A percentile compares a stretch with the other conserved stretches of the same genome.
Evolutionary conservation across 2,888 invertebrate genomes (phyloP).

Genomic region (Aphodius granarius): DNA sequence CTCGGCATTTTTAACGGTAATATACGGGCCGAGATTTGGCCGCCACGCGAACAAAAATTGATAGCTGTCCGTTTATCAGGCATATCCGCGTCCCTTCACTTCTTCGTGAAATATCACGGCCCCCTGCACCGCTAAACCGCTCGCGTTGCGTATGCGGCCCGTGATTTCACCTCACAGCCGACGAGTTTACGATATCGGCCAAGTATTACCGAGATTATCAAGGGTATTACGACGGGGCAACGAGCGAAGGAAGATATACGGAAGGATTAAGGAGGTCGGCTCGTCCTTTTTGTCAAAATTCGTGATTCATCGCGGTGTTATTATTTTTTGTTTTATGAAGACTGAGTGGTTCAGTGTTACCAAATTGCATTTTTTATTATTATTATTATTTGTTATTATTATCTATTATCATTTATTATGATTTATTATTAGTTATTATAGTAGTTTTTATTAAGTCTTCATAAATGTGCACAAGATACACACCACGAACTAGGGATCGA

Average conservation of each 20-base stretch:
- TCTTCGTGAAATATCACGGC: constrained; percentile 45
- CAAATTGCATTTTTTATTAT: no score
- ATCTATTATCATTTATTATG: no score
- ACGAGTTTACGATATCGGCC: constrained; percentile 34
- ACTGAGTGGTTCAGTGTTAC: no score
- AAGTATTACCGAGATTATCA: constrained; percentile 34
- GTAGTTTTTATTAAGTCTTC: no score
- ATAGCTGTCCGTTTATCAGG: constrained; percentile 45
- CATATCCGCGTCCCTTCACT: constrained; percentile 46
- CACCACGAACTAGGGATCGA: no score
- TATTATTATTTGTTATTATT: no score
- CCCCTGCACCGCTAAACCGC: constrained; percentile 18
- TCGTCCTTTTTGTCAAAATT: neutral
- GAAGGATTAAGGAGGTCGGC: neutral
- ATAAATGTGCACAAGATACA: no score
- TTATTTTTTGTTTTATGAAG: no score
- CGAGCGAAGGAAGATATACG: neutral
- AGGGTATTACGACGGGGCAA: constrained; percentile 25
- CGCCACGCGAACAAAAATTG: constrained; percentile 41
- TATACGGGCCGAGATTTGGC: constrained; percentile 27
- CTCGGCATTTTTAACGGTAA: constrained; percentile 29
- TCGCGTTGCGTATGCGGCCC: constrained; percentile 8
- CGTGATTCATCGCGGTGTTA: neutral
- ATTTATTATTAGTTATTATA: no score
- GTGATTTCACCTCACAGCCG: constrained; percentile 31